Conservation (phyloP, 2,888 invertebrate species). For the Bhutanitis thaidina region DNA sequence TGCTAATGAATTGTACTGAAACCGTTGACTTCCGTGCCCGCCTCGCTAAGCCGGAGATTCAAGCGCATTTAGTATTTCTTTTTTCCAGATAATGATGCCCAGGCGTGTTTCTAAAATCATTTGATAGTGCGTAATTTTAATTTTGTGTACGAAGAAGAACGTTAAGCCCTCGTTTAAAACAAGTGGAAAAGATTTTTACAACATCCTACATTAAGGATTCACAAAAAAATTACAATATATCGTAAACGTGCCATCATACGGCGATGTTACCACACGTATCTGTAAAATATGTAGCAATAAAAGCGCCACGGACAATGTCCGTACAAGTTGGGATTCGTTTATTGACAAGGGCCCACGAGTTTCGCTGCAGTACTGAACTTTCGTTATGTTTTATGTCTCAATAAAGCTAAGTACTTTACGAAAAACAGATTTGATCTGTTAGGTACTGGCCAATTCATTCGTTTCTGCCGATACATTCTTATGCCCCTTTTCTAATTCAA, state of each 20-base stretch:
- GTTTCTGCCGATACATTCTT: too few species aligned
- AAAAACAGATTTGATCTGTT: too few species aligned
- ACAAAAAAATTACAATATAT: conserved; percentile 38
- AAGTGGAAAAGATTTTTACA: conserved; percentile 20
- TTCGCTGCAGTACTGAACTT: conserved; percentile 49
- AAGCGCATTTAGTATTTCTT: conserved; percentile 40
- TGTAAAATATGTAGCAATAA: conserved; percentile 70
- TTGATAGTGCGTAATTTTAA: not conserved
- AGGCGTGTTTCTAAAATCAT: conserved; percentile 36
- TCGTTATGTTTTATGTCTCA: conserved; percentile 45
- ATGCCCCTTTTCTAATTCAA: too few species aligned
- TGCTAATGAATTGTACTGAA: conserved; percentile 54
- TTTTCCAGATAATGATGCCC: conserved; percentile 61
- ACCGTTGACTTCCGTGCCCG: conserved; percentile 51
- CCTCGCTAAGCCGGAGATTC: conserved; percentile 44
- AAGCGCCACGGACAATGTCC: conserved; percentile 59
- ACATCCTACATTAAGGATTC: conserved; percentile 12
- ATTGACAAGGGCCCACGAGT: conserved; percentile 58
- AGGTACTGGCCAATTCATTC: too few species aligned
- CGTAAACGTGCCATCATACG: conserved; percentile 46
- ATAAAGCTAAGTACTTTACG: conserved; percentile 38
- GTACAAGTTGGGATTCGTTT: conserved; percentile 66
- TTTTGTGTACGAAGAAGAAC: too few species aligned
- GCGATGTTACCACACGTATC: conserved; percentile 40
- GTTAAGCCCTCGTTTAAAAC: too few species aligned